These are phyloP conservation scores for Lomographa bimaculata DNA, from an alignment of 2,888 invertebrate species.

Conservation along the genomic window DNA sequence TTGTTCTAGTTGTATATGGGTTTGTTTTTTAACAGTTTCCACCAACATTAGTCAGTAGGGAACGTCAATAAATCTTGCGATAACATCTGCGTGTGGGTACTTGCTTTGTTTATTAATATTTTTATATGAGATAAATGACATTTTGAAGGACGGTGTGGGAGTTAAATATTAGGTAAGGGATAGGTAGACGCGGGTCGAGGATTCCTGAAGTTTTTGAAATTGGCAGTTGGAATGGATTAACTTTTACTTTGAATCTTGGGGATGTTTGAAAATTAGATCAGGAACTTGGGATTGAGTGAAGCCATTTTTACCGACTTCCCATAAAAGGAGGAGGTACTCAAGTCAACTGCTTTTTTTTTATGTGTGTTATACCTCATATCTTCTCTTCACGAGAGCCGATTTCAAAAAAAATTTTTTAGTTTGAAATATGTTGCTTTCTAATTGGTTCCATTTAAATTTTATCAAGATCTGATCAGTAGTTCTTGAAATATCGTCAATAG, in stretches of 20 bases:
- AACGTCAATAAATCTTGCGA: conserved; percentile 48
- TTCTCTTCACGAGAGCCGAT: too few species aligned
- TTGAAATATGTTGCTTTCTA: too few species aligned
- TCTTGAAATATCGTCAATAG: too few species aligned
- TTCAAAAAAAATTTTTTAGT: too few species aligned
- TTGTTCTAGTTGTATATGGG: conserved; percentile 1
- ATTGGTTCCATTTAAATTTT: too few species aligned
- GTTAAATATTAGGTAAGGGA: not conserved
- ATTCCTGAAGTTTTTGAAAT: conserved; percentile 12
- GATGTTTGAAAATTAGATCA: not conserved
- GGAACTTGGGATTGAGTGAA: too few species aligned
- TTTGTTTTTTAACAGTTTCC: conserved; percentile 21
- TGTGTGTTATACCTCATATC: too few species aligned
- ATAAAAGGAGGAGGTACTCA: too few species aligned
- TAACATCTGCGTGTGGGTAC: conserved; percentile 46
- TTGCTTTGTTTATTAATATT: conserved; percentile 49
- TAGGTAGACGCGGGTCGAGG: conserved; percentile 1
- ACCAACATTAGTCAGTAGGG: conserved; percentile 47
- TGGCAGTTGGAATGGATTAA: conserved; percentile 7
- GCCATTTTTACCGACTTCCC: too few species aligned
- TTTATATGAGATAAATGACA: conserved; percentile 42
- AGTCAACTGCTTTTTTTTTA: too few species aligned
- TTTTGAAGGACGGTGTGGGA: conserved; percentile 31
- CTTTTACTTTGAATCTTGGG: conserved; percentile 11
- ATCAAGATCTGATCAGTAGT: too few species aligned